These are phyloP conservation scores for Nomada lathburiana DNA, from an alignment of 2,888 invertebrate species.

Conservation along the genomic window DNA sequence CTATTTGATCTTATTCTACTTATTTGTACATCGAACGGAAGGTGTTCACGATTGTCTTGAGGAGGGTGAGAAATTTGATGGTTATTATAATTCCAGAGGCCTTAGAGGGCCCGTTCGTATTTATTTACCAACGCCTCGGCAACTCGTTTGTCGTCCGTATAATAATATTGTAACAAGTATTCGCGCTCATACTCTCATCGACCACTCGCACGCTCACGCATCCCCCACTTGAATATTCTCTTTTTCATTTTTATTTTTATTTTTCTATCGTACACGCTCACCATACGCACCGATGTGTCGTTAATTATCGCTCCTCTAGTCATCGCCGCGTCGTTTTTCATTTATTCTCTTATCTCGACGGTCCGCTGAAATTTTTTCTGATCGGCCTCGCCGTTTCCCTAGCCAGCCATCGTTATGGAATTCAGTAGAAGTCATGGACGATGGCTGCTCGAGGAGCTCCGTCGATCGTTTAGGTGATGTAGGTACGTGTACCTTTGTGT, in stretches of 20 bases:
- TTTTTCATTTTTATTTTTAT: conserved; percentile 1
- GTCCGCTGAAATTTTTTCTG: not conserved
- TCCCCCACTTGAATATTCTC: conserved; percentile 36
- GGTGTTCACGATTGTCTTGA: no score
- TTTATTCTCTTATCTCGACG: not conserved
- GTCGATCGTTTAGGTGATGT: conserved; percentile 49
- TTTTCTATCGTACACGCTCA: conserved; percentile 35
- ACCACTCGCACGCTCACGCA: conserved; percentile 58
- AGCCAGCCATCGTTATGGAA: not conserved
- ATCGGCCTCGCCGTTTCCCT: conserved; percentile 10
- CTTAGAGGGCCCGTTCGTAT: conserved; percentile 63
- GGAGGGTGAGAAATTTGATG: not conserved
- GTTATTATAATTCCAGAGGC: conserved; percentile 57
- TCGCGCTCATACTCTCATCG: conserved; percentile 57
- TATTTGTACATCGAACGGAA: no score
- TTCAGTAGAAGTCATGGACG: conserved; percentile 5
- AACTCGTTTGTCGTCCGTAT: conserved; percentile 73
- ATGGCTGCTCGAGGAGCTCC: conserved; percentile 38
- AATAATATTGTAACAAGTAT: conserved; percentile 77
- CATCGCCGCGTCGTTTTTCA: conserved; percentile 8
- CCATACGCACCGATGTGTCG: conserved; percentile 27
- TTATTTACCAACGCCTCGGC: conserved; percentile 76
- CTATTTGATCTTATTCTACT: no score
- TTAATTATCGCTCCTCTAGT: conserved; percentile 36
- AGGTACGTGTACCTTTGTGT: conserved; percentile 56